Conservation (phyloP, 2,797 vertebrate species). For the Orestias chungarensis region DNA sequence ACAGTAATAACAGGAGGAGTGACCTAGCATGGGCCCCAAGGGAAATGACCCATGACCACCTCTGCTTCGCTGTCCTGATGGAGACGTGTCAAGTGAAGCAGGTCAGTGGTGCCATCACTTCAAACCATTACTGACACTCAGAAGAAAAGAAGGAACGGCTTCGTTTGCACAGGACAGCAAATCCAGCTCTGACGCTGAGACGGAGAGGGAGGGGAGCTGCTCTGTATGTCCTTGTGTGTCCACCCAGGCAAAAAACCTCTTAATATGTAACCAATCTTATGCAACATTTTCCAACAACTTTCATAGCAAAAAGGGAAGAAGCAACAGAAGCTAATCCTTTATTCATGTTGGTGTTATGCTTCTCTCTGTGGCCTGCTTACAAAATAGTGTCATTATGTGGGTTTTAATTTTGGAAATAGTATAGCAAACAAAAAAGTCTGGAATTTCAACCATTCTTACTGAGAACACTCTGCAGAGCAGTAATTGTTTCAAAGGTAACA, state of each 20-base stretch:
- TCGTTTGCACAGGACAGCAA: conserved; percentile 47
- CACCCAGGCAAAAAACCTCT: conserved; percentile 11
- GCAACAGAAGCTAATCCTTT: conserved; percentile 59
- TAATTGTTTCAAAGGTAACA: conserved; percentile 3
- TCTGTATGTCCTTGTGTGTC: conserved; percentile 16
- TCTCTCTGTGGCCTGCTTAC: conserved; percentile 54
- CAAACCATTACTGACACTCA: conserved; percentile 54
- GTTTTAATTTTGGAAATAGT: conserved; percentile 15
- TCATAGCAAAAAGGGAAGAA: conserved; percentile 48
- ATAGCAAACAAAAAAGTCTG: conserved; percentile 13
- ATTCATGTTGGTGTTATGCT: conserved; percentile 41
- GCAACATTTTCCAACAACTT: conserved; percentile 54
- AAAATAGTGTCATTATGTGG: conserved; percentile 20
- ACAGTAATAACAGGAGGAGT: conserved; percentile 41
- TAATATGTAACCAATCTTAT: conserved; percentile 56
- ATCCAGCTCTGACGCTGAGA: conserved; percentile 55
- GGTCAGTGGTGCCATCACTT: conserved; percentile 38
- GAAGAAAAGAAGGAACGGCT: conserved; percentile 42
- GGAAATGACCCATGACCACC: conserved; percentile 50
- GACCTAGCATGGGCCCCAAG: conserved; percentile 50
- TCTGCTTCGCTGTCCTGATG: conserved; percentile 37
- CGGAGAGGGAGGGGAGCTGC: conserved; percentile 24
- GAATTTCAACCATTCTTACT: conserved; percentile 14
- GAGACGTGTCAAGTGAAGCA: conserved; percentile 54
- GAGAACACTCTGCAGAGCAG: conserved; percentile 15